These are phyloP conservation scores for Meloidogyne hapla DNA, from an alignment of 1,140 invertebrate genomes.

Conservation along the genomic window DNA sequence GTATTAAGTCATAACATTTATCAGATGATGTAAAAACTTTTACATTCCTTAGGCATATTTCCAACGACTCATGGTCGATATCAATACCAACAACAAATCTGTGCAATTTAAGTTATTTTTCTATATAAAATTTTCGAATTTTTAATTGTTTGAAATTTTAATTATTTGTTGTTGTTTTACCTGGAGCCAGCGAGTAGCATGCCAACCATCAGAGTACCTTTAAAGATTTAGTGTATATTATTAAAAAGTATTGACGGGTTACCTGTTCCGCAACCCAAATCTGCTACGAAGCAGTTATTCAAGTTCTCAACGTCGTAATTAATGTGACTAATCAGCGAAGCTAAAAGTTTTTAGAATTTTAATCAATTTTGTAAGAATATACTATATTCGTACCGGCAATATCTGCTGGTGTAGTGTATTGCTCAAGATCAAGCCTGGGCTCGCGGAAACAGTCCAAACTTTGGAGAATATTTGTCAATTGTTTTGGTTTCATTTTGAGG, in stretches of 20 bases:
- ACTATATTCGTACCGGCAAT: slow-evolving; percentile 23
- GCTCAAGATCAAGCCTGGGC: slow-evolving; percentile 34
- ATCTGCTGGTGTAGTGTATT: slow-evolving; percentile 32
- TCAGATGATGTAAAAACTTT: slow-evolving; percentile 14
- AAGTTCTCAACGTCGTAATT: background rate
- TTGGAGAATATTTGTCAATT: slow-evolving; percentile 27
- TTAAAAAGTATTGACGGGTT: slow-evolving; percentile 9
- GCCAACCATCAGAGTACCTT: too few relatives aligned
- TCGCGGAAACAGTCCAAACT: slow-evolving; percentile 25
- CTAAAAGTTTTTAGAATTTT: background rate
- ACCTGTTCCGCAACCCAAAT: slow-evolving; percentile 36
- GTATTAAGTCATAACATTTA: slow-evolving; percentile 17
- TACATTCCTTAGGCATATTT: slow-evolving; percentile 23
- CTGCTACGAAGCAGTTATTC: slow-evolving; percentile 13
- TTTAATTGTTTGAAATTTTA: slow-evolving; percentile 16
- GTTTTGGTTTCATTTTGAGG: slow-evolving; percentile 39
- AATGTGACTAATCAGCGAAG: slow-evolving; percentile 9
- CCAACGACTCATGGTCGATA: slow-evolving; percentile 23
- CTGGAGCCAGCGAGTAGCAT: too few relatives aligned
- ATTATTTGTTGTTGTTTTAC: background rate
- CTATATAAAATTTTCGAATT: background rate
- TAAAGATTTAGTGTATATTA: too few relatives aligned
- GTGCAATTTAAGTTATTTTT: background rate
- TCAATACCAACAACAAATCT: slow-evolving; percentile 33
- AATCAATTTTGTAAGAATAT: background rate